Percentiles rank a stretch among this genome's conserved stretches.
Evolutionary conservation across 2,888 invertebrate species (phyloP).

Genomic region (Chaitophorus viminalis): DNA sequence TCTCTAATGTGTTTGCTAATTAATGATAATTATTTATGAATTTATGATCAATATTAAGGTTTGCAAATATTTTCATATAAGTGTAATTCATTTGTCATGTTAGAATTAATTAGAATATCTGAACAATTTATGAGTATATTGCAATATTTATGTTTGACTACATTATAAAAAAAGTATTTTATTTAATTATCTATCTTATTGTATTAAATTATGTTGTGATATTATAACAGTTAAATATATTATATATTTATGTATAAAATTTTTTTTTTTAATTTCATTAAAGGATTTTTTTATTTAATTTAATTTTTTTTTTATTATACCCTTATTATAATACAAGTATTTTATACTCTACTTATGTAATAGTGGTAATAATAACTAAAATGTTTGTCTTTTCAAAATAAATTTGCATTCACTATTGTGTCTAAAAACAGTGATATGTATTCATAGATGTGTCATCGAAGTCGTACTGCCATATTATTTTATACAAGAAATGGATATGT

Average conservation of each 20-base stretch:
- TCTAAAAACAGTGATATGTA: too few species aligned
- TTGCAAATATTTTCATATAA: background rate
- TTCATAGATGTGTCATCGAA: too few species aligned
- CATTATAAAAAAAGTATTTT: background rate
- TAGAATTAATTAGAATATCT: background rate
- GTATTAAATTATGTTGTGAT: conserved; percentile 29
- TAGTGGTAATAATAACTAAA: too few species aligned
- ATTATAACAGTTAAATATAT: conserved; percentile 13
- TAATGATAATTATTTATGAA: too few species aligned
- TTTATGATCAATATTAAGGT: conserved; percentile 10
- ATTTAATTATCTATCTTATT: background rate
- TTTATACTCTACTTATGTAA: too few species aligned
- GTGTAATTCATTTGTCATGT: background rate
- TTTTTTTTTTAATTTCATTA: background rate
- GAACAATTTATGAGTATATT: conserved; percentile 19
- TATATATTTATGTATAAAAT: background rate
- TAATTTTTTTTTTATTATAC: too few species aligned
- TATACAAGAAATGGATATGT: too few species aligned
- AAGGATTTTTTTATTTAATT: too few species aligned
- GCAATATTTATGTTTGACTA: background rate
- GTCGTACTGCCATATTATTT: too few species aligned
- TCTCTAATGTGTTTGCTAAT: background rate
- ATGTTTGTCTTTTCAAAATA: too few species aligned
- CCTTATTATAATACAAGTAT: too few species aligned
- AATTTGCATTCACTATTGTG: too few species aligned